Evolutionary conservation across 2,797 vertebrate genomes (phyloP), one percentile per base, ranked within the genome.

Genomic region (Etheostoma nigrum): DNA sequence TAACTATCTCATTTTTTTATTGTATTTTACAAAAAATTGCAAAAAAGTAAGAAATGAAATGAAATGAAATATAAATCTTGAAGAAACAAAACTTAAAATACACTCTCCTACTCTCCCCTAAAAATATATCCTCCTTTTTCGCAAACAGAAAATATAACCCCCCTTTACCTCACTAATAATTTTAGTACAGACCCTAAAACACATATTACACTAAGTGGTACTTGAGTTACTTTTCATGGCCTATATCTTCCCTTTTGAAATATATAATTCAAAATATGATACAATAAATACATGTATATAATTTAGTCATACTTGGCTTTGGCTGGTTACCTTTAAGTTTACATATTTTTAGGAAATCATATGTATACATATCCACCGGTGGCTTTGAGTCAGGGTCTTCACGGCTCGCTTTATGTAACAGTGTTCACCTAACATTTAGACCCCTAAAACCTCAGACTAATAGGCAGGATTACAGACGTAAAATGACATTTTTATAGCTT

Each of bases 381-480:
- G 36, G 23, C 12, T 47, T n/a, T 54, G 13, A 65, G 76, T 27
- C 47, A 74, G 64, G 75, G 73, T 79, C 67, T 68, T 74, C 79
- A 67, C 74, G 59, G 72, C 83, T 77, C n/a, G 71, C 87, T 89
- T 86, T 90, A 86, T 79, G 79, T 72, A 73, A 59, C 87, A 75
- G 72, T 83, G 87, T 88, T 93, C 90, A 81, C 83, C 76, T 85
- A 86, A 90, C 81, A 92, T 88, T 81, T 64, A 82, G 86, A 91
- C 88, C 89, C 45, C 77, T 91, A 89, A 94, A 93, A 95, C 88
- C 92, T 94, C 86, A 81, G 63, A 85, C 93, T 95, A 95, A 95
- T 93, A 95, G 93, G 91, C 89, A 87, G 94, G 94, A 95, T 95
- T 95, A 95, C 91, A 90, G 78, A 93, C 88, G 69, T 86, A 83